These are phyloP conservation scores for Folsomia manolachei DNA, from an alignment of 2,888 invertebrate genomes.

Conservation along the genomic window DNA sequence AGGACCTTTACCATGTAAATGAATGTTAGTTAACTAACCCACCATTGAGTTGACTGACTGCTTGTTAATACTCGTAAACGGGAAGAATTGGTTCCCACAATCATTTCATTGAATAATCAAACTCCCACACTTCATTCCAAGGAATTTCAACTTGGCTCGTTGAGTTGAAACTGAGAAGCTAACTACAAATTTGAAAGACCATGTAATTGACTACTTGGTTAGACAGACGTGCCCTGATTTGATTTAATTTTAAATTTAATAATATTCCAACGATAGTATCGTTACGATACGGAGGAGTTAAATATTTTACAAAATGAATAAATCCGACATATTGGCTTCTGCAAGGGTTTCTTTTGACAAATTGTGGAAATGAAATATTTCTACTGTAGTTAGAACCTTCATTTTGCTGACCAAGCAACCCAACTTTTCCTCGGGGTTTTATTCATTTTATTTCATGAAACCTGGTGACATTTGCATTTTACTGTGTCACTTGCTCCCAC, in stretches of 20 bases:
- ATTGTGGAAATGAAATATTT: neutral
- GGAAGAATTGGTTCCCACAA: neutral
- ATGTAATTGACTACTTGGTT: neutral
- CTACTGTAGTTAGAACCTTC: neutral
- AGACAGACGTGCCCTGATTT: too few species aligned
- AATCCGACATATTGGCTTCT: too few species aligned
- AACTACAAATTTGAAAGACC: too few species aligned
- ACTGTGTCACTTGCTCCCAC: too few species aligned
- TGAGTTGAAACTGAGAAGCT: too few species aligned
- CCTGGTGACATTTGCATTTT: conserved; percentile 7
- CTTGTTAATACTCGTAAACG: neutral
- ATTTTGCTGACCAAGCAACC: neutral
- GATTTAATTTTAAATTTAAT: neutral
- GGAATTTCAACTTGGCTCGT: neutral
- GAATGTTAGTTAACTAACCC: neutral
- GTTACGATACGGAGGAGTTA: neutral
- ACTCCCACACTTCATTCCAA: neutral
- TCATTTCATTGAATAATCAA: neutral
- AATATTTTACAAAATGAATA: neutral
- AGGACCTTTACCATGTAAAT: too few species aligned
- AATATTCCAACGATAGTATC: too few species aligned
- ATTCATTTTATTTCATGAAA: neutral
- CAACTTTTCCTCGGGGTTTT: neutral
- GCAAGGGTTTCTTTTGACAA: too few species aligned
- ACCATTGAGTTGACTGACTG: neutral